Evolutionary conservation across 1,140 invertebrate genomes (phyloP).

Genomic region (Lasaia peninsularis): DNA sequence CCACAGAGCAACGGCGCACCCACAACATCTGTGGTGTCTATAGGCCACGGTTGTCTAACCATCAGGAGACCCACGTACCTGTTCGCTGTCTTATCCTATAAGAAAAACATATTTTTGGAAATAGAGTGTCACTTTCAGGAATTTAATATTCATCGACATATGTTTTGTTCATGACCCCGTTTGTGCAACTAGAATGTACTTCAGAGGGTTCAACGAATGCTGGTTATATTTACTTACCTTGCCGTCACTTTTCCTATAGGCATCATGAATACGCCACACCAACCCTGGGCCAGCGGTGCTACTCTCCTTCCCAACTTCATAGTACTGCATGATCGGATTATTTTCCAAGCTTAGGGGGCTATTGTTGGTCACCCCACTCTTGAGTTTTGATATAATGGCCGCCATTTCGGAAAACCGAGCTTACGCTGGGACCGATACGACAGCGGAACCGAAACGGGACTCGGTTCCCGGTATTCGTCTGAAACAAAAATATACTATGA

Average conservation of each 20-base stretch:
- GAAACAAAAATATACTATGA: background rate
- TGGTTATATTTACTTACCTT: constrained; percentile 83
- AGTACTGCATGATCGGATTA: constrained; percentile 93
- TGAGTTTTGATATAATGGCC: constrained; percentile 87
- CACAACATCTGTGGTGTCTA: too few relatives aligned
- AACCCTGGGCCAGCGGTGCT: constrained; percentile 94
- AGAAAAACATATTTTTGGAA: too few relatives aligned
- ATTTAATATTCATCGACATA: too few relatives aligned
- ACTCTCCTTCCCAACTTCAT: constrained; percentile 91
- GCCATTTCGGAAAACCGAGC: constrained; percentile 42
- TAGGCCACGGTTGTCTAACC: too few relatives aligned
- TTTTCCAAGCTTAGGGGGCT: constrained; percentile 80
- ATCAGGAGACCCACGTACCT: too few relatives aligned
- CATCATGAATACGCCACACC: constrained; percentile 95
- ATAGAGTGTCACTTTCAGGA: too few relatives aligned
- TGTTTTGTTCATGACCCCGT: too few relatives aligned
- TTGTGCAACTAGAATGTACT: too few relatives aligned
- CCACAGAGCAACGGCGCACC: too few relatives aligned
- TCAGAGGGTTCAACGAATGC: too few relatives aligned
- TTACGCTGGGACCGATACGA: constrained; percentile 34
- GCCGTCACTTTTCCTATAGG: constrained; percentile 90
- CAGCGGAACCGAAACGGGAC: constrained; percentile 35
- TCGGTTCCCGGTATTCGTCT: constrained; percentile 22
- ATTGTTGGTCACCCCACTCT: constrained; percentile 75
- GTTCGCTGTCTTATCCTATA: too few relatives aligned